phyloP scores from a whole-genome alignment of 1,140 invertebrate species.

The Tetragnatha versicolor region DNA sequence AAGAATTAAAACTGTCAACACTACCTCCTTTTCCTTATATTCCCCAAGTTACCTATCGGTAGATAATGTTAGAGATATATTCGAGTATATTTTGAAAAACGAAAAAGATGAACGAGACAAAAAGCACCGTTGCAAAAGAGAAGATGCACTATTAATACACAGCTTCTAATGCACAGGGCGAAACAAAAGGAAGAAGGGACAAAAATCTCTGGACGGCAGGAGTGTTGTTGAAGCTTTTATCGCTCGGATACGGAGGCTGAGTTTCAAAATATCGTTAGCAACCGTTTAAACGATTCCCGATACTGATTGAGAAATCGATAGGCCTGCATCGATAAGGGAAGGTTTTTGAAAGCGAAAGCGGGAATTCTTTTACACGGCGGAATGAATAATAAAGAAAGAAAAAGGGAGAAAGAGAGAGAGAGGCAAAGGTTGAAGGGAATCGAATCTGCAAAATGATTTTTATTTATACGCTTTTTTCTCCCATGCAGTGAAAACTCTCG shows the following conservation, averaged over 20 bases:
- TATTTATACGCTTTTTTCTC: not conserved
- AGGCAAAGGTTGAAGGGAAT: slow-evolving; percentile 16
- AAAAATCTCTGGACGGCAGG: slow-evolving; percentile 26
- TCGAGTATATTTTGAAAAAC: too few relatives aligned
- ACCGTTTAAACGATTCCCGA: slow-evolving; percentile 56
- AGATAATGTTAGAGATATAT: too few relatives aligned
- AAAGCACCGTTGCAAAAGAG: too few relatives aligned
- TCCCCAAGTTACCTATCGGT: too few relatives aligned
- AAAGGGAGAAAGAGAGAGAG: not conserved
- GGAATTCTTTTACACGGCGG: slow-evolving; percentile 11
- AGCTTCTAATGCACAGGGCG: too few relatives aligned
- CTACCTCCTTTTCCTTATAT: too few relatives aligned
- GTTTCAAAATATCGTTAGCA: slow-evolving; percentile 56
- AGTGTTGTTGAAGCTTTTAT: slow-evolving; percentile 54
- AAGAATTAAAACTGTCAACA: too few relatives aligned
- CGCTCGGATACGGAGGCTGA: slow-evolving; percentile 48
- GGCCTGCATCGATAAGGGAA: slow-evolving; percentile 32
- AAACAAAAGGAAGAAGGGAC: not conserved
- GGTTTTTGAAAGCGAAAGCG: slow-evolving; percentile 43
- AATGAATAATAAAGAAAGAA: not conserved
- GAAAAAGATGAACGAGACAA: too few relatives aligned
- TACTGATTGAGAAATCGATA: slow-evolving; percentile 57
- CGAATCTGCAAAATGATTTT: slow-evolving; percentile 39
- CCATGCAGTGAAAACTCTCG: not conserved
- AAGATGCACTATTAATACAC: too few relatives aligned